These are phyloP conservation scores for Apotomis betuletana DNA, from an alignment of 2,888 invertebrate species.

Conservation along the genomic window DNA sequence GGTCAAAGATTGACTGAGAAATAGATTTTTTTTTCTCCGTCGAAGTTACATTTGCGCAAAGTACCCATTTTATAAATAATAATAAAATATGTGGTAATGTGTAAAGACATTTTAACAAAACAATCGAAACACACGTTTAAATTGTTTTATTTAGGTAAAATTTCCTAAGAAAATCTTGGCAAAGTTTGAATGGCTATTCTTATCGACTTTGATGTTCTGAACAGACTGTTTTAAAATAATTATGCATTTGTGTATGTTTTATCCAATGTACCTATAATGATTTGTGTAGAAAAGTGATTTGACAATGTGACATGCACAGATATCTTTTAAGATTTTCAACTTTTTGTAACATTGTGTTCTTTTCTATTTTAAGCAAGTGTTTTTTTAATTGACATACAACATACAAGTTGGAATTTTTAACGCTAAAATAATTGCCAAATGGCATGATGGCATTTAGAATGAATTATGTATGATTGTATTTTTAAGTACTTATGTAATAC, in stretches of 20 bases:
- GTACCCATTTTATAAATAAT: no score
- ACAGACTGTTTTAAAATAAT: constrained; percentile 18
- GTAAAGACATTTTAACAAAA: no score
- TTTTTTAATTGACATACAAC: not conserved
- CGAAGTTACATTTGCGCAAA: no score
- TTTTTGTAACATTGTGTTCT: constrained; percentile 21
- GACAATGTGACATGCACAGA: constrained; percentile 14
- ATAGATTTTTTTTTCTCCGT: no score
- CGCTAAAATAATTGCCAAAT: not conserved
- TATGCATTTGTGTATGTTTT: constrained; percentile 1
- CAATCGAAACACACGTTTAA: no score
- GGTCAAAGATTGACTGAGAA: no score
- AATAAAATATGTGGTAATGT: no score
- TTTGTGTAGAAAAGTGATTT: constrained; percentile 2
- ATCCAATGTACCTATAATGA: not conserved
- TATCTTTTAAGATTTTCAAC: constrained; percentile 27
- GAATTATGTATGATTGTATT: constrained; percentile 21
- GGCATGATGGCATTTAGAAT: constrained; percentile 15
- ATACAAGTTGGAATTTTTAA: constrained; percentile 20
- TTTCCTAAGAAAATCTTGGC: not conserved
- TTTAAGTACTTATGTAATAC: not conserved
- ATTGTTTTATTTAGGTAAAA: no score
- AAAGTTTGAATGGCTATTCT: constrained; percentile 2
- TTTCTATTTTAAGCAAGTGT: constrained; percentile 21
- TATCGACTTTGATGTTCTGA: constrained; percentile 20